A percentile compares a stretch with the other conserved stretches of the same genome.
These are phyloP conservation scores for Nothoprocta perdicaria DNA, from an alignment of 2,113 vertebrate species.

Conservation along the genomic window DNA sequence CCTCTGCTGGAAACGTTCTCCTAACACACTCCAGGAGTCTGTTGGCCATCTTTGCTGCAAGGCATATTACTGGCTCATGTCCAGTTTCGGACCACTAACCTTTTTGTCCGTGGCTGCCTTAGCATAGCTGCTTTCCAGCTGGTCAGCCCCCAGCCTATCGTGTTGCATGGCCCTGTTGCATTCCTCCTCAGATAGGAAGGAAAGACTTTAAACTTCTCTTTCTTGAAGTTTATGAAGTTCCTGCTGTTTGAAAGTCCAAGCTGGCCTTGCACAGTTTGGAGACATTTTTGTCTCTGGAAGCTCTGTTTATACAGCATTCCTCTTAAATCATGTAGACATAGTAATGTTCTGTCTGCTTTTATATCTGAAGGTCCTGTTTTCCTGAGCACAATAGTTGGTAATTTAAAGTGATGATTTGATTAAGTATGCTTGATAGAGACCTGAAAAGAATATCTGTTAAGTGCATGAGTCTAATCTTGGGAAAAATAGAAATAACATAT, in stretches of 20 bases:
- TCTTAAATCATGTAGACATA: background rate
- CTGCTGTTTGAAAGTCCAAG: background rate
- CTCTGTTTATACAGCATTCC: background rate
- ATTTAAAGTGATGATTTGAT: background rate
- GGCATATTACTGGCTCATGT: background rate
- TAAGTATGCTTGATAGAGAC: background rate
- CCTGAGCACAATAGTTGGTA: background rate
- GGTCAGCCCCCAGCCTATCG: background rate
- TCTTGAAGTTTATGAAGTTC: background rate
- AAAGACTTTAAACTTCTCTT: background rate
- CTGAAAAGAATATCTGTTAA: background rate
- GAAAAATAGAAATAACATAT: background rate
- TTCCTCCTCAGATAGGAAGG: background rate
- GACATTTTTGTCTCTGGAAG: background rate
- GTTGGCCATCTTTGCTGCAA: background rate
- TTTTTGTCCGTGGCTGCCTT: no score
- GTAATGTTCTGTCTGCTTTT: background rate
- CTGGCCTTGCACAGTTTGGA: background rate
- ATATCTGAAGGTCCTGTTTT: background rate
- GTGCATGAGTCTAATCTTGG: background rate
- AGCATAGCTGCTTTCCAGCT: background rate
- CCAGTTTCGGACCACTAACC: background rate
- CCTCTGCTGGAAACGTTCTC: no score
- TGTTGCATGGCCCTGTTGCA: background rate
- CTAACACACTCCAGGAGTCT: background rate